Base-by-base conservation (phyloP, 30 jellyfish, hydroid and myxozoan species). In the Pelagia noctiluca region DNA sequence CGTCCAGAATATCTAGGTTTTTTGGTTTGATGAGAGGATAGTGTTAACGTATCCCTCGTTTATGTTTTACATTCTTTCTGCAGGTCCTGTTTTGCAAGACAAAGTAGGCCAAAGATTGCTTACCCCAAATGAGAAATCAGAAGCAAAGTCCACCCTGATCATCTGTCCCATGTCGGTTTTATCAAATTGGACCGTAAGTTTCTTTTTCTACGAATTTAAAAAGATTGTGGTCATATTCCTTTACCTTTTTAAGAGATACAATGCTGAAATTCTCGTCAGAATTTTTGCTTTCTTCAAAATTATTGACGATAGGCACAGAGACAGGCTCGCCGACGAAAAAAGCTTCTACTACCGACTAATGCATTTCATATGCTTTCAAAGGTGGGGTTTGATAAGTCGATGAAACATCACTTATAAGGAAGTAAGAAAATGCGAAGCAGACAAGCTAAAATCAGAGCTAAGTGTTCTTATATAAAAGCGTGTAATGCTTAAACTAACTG, bases 131-230 rank as follows among this genome's bases (percentile, higher is more conserved):
- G 73, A 87, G 48, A 64, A 69, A 30, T 63, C 76, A 26, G 81
- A 76, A 1, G 92, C 78, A 35, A 49, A 72, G 31, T 18, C 78
- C 19, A 87, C 96, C 26, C 76, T 87, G 42, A 87, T 87, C 22
- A 76, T 87, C 31, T 87, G 96, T 53, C 96, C 96, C 11, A 69
- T 87, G 91, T 87, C 96, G 35, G 96, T 87, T 19, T 33, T 87
- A 5, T 62, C 93, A 31, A 87, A 87, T 84, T 87, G 96, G 96
- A 87, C 91, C 24, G 96, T 87, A 49, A 76, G 92, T 54, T 13
- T 63, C 1, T 53, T 11, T 23, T 47, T 48, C n/a, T 52, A 35
- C 7, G 46, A 1, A 28, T 16, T 18, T 16, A 1, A 50, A 23
- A 21, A 8, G 2, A 63, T 2, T 12, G 33, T 29, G 25, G 21